Evolutionary conservation across 2,113 vertebrate genomes (phyloP), one percentile per base, ranked within the genome.

Genomic region (Ursus arctos): DNA sequence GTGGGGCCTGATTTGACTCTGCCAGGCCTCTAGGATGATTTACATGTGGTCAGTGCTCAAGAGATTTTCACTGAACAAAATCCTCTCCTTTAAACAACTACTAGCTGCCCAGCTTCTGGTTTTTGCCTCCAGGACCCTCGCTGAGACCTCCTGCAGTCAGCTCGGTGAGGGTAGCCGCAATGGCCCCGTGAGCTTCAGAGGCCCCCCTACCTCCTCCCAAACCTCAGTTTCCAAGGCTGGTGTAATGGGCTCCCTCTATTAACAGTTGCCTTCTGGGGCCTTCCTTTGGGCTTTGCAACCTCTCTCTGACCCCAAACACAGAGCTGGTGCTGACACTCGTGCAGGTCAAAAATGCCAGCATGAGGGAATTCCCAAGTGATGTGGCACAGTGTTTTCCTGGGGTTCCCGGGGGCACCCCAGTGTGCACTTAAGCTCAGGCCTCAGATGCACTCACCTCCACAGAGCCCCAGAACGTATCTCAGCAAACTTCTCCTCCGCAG

Each of bases 161-260:
- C 69, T 24, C 21, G 10, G 2, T 4, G 31, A 85, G 31, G 49
- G 36, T 16, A 6, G 36, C 57, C 12, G 15, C 24, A 5, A 84
- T 12, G 18, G 43, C 6, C 47, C 19, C 2, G 0, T 31, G 22
- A 22, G 43, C 69, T 18, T 76, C 22, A 0, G 18, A 43, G 36
- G n/a, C 10, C 24, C 36, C 33, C 21, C 7, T 12, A 7, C 59
- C 15, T 13, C 61, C 49, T 67, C 49, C 77, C 21, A 26, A 28
- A 26, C 71, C 43, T 85, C 65, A 13, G 15, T 53, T n/a, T 28
- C 91, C 55, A 61, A 84, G 80, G 36, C 22, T 0, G 1, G 53
- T 36, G 8, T 36, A 24, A 61, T 19, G 31, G 47, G 28, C 7
- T 28, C 22, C 57, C 43, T 16, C 57, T 21, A 53, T n/a, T 40